Evolutionary conservation across 2,888 invertebrate genomes (phyloP).

Genomic region (Ernsta delagoae): DNA sequence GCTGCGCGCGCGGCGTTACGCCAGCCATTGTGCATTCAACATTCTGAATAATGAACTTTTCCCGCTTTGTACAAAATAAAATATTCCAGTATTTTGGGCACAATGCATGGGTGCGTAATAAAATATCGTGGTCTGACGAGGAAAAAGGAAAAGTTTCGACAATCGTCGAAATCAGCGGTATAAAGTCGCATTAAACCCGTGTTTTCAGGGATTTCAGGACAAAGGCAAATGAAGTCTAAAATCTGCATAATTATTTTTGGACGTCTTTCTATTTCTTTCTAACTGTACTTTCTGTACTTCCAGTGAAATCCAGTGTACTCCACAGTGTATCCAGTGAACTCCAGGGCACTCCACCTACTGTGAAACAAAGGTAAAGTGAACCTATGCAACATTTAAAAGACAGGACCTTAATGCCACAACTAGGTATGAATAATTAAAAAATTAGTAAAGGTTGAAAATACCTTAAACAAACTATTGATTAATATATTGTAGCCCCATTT

Average conservation of each 20-base stretch:
- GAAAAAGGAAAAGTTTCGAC: conserved; percentile 10
- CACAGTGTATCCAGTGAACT: too few species aligned
- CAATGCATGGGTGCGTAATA: conserved; percentile 59
- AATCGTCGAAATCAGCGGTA: conserved; percentile 9
- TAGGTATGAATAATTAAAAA: too few species aligned
- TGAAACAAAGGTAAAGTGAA: too few species aligned
- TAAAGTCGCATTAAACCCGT: background rate
- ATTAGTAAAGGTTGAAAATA: conserved; percentile 10
- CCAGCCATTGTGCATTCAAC: conserved; percentile 72
- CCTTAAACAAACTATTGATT: conserved; percentile 32
- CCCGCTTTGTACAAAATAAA: conserved; percentile 72
- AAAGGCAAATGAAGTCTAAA: conserved; percentile 3
- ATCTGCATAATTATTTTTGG: conserved; percentile 2
- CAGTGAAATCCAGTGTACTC: background rate
- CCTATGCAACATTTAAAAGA: too few species aligned
- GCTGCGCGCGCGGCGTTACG: conserved; percentile 76
- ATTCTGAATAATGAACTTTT: conserved; percentile 77
- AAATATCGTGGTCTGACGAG: conserved; percentile 56
- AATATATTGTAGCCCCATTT: conserved; percentile 52
- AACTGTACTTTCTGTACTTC: background rate
- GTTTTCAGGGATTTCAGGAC: background rate
- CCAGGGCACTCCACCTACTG: background rate
- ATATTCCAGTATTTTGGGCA: conserved; percentile 73
- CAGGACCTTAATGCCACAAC: too few species aligned
- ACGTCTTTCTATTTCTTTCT: background rate